Evolutionary conservation across 2,888 invertebrate species (phyloP), one percentile per base, ranked within the genome.

Genomic region (Dendrolimus pini): DNA sequence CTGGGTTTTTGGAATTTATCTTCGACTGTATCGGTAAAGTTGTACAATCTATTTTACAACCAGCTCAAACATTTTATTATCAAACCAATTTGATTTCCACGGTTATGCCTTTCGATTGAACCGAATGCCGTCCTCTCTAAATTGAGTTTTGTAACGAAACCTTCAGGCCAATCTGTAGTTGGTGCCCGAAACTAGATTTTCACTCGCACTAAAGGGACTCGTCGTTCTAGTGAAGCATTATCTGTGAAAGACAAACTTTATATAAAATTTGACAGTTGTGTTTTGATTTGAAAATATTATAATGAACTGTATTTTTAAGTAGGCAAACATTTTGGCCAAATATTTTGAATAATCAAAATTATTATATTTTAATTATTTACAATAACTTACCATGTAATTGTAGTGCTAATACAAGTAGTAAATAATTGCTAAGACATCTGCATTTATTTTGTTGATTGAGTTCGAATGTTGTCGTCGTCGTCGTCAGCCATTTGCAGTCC

Each of bases 61-160:
- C 55, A 62, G 61, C 61, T 64, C 41, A 57, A 62, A 65, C 62
- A 63, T 65, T 66, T 65, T 62, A 66, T 57, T 58, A 64, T 64
- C 56, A 52, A 54, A 61, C 58, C 67, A 68, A 78, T 73, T 74
- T 70, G 67, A 75, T 77, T 75, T 67, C 61, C 62, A 64, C 68
- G 64, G 70, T 70, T 72, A 69, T 68, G 68, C 69, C 68, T 66
- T 69, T 70, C 74, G 67, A 74, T 74, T 66, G 68, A 69, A 66
- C 66, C 64, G 67, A 75, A 74, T 66, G 66, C 68, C 67, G 65
- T 70, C 65, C 58, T 65, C 65, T 61, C 62, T 63, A 72, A 78
- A 78, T 79, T 75, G 74, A 77, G 72, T 78, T 78, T 75, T 70
- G 71, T 70, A 74, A 71, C 73, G 70, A 72, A 74, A 68, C 71